Percentiles rank a stretch among this genome's conserved stretches.
phyloP scores from a whole-genome alignment of 2,797 vertebrate species.

The Menidia menidia region DNA sequence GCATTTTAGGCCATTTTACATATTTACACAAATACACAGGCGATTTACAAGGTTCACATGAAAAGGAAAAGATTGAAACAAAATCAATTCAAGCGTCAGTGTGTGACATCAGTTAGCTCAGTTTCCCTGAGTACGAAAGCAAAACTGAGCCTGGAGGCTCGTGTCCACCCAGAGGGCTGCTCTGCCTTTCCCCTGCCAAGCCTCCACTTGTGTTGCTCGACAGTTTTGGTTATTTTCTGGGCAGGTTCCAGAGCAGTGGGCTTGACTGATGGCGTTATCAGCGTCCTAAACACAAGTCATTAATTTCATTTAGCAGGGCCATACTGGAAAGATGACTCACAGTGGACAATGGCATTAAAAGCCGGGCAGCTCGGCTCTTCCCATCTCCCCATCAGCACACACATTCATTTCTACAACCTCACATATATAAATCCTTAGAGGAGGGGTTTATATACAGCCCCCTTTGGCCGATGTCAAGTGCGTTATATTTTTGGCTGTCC shows the following conservation, averaged over 20 bases:
- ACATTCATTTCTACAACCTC: slow-evolving; percentile 47
- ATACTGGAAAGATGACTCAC: slow-evolving; percentile 62
- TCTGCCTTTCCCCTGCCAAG: slow-evolving; percentile 3
- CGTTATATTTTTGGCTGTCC: slow-evolving; percentile 38
- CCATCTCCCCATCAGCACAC: slow-evolving; percentile 30
- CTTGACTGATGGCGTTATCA: slow-evolving; percentile 48
- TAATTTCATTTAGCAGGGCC: slow-evolving; percentile 51
- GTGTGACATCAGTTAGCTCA: slow-evolving; percentile 14
- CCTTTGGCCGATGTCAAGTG: slow-evolving; percentile 29
- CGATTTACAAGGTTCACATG: slow-evolving; percentile 68
- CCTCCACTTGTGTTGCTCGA: slow-evolving; percentile 10
- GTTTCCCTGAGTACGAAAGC: slow-evolving; percentile 78
- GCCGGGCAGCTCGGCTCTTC: slow-evolving; percentile 23
- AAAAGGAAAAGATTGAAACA: slow-evolving; percentile 30
- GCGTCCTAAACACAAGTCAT: slow-evolving; percentile 39
- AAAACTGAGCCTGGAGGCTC: slow-evolving; percentile 13
- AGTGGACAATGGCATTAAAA: slow-evolving; percentile 63
- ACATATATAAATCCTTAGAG: slow-evolving; percentile 43
- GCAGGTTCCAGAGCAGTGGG: slow-evolving; percentile 21
- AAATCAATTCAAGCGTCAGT: slow-evolving; percentile 24
- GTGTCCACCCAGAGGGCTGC: slow-evolving; percentile 3
- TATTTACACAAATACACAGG: slow-evolving; percentile 71
- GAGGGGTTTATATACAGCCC: slow-evolving; percentile 29
- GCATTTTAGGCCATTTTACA: slow-evolving; percentile 54
- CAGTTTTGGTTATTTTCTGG: slow-evolving; percentile 24